These are phyloP conservation scores for Ophiodon elongatus DNA, from an alignment of 2,113 vertebrate species.

Conservation along the genomic window DNA sequence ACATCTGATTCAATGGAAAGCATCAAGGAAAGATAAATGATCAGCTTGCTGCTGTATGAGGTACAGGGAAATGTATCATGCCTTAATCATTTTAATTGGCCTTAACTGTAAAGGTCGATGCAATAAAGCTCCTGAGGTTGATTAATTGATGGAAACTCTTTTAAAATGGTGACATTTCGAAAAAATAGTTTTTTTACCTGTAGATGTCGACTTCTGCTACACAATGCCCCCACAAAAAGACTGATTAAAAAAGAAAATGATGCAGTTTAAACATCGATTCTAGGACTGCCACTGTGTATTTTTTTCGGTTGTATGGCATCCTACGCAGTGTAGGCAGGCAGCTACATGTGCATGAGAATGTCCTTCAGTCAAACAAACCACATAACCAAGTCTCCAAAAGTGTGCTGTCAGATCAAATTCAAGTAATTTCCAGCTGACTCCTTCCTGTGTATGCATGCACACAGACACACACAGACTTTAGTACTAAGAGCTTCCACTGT, in stretches of 20 bases:
- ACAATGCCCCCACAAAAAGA: not conserved
- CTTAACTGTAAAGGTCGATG: constrained; percentile 62
- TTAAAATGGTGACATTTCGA: constrained; percentile 59
- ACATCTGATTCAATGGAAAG: constrained; percentile 34
- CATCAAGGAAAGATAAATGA: constrained; percentile 52
- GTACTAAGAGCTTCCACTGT: constrained; percentile 31
- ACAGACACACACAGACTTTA: constrained; percentile 15
- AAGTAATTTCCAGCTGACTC: constrained; percentile 52
- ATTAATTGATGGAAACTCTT: constrained; percentile 53
- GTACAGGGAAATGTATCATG: constrained; percentile 42
- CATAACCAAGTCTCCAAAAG: constrained; percentile 35
- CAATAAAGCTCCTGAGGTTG: constrained; percentile 50
- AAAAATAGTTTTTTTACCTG: constrained; percentile 30
- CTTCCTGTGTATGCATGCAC: constrained; percentile 5
- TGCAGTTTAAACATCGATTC: not conserved
- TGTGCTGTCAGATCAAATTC: constrained; percentile 50
- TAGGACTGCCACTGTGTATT: not conserved
- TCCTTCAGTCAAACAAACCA: constrained; percentile 30
- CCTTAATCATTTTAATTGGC: constrained; percentile 67
- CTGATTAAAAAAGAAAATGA: not conserved
- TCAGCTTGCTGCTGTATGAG: constrained; percentile 20
- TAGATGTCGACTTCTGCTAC: not conserved
- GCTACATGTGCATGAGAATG: not conserved
- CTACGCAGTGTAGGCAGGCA: not conserved
- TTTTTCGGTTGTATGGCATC: not conserved